A percentile compares a stretch with the other conserved stretches of the same genome.
Conservation (phyloP, 2,888 invertebrate species). For the Odontothrips loti region DNA sequence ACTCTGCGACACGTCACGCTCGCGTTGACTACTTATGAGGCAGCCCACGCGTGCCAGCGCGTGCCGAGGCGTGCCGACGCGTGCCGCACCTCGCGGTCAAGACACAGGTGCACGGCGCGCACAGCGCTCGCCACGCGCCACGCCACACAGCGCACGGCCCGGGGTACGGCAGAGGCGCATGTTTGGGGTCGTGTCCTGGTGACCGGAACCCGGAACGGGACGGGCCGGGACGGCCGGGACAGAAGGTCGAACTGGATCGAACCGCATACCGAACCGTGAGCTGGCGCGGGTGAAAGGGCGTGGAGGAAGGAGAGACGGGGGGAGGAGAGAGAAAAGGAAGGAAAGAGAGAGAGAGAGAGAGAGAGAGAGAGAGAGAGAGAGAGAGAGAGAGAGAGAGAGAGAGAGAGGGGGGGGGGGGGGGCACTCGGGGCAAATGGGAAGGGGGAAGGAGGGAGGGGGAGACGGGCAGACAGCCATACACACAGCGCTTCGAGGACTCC, state of each 20-base stretch:
- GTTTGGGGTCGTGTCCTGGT: not conserved
- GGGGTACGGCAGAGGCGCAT: too few species aligned
- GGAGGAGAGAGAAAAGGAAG: not conserved
- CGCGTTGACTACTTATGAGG: not conserved
- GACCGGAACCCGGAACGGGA: constrained; percentile 14
- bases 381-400: not conserved
- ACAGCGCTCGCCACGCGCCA: too few species aligned
- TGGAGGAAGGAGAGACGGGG: not conserved
- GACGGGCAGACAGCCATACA: not conserved
- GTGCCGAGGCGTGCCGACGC: not conserved
- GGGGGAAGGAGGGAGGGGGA: not conserved
- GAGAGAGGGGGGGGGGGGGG: too few species aligned
- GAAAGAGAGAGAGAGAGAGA: not conserved
- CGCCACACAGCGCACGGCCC: too few species aligned
- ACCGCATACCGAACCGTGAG: not conserved
- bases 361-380: not conserved
- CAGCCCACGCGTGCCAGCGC: not conserved
- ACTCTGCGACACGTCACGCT: not conserved
- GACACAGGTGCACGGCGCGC: not conserved
- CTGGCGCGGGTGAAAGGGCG: too few species aligned
- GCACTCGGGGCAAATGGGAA: too few species aligned
- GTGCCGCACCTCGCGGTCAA: not conserved
- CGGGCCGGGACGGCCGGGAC: too few species aligned
- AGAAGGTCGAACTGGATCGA: constrained; percentile 7
- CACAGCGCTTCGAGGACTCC: not conserved